Base-by-base conservation (phyloP, 2,888 invertebrate species). In the Harpalus rufipes region DNA sequence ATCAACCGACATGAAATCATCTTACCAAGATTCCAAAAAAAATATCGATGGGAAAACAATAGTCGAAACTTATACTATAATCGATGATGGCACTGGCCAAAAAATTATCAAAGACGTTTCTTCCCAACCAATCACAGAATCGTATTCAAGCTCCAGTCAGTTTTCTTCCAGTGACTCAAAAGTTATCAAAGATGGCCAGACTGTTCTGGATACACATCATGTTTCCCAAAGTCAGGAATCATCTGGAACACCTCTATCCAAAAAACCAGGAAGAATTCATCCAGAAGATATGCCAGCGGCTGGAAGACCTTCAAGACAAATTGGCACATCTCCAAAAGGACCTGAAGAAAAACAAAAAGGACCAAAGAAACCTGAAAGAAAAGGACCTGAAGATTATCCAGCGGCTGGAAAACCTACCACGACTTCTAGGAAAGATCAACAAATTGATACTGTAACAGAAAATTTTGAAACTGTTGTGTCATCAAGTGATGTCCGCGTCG, bases 21-120 rank as follows among this genome's bases (percentile, higher is more conserved):
- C 86, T 72, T 58, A 84, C 2, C 86, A 85, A 80, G 87, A 88
- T 81, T 87, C 83, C 0, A 87, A 88, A 86, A 86, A 87, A 18
- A 85, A 87, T 79, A 58, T 87, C 84, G 86, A 87, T 84, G 84
- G 86, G 8, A 87, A 86, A 68, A 84, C 72, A 21, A 85, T 80
- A 18, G 39, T 72, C 44, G 86, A 86, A 59, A 58, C 65, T 18
- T 86, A 85, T 79, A 86, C 85, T 0, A 59, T 82, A 25, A 58
- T 82, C 32, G 82, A 82, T 39, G 82, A 82, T 74, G 82, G 82
- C n/a, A 82, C 82, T 16, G 82, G 82, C 2, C 16, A 18, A 18
- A 82, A 72, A 72, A 72, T 82, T 1, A 61, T 80, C 41, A 58
- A 82, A 16, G 72, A 58, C 5, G 32, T 32, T 1, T 32, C 32